Base-by-base conservation (phyloP, 2,888 invertebrate genomes). In the Tolmerus cingulatus region DNA sequence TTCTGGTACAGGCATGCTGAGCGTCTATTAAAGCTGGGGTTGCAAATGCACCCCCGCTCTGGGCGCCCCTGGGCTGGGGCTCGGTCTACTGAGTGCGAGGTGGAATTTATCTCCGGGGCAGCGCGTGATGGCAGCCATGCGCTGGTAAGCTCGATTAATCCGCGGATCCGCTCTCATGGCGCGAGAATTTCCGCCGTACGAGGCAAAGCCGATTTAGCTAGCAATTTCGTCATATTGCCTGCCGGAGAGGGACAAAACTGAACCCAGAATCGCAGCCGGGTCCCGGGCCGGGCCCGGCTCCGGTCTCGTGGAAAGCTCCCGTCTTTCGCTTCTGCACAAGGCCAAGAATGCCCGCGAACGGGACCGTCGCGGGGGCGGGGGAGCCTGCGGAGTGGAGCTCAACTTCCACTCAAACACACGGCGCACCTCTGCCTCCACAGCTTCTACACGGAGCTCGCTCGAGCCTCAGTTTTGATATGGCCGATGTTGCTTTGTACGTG, bases 201-300 rank as follows among this genome's bases (percentile, higher is more conserved):
- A 76, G n/a, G 37, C 43, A 12, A 57, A 57, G 51, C 27, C 12
- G 55, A 79, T 79, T 51, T 16, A 16, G 51, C 12, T 8, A 30
- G 23, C 9, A 79, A 79, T 79, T 79, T 79, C 79, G 51, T 79
- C 79, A 79, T 79, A 51, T 51, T 51, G 23, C 51, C 51, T 27
- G 14, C 5, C 66, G 51, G 51, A 43, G n/a, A 40, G 78, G 43
- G 46, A 78, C 12, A 43, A 8, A 43, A 19, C 19, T 27, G 43
- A 46, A 46, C 16, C 7, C 5, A 37, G 4, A 8, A 8, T 7
- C n/a, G n/a, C n/a, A n/a, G 9, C 40, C 0, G 3, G 3, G 23
- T 1, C 46, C 23, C 5, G 8, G 3, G 2, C 14, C 14, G 40
- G 34, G 23, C 74, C 3, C 74, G n/a, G 40, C 14, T 3, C 51